phyloP scores from a whole-genome alignment of 2,113 vertebrate species.

The Nothobranchius kuhntae region DNA sequence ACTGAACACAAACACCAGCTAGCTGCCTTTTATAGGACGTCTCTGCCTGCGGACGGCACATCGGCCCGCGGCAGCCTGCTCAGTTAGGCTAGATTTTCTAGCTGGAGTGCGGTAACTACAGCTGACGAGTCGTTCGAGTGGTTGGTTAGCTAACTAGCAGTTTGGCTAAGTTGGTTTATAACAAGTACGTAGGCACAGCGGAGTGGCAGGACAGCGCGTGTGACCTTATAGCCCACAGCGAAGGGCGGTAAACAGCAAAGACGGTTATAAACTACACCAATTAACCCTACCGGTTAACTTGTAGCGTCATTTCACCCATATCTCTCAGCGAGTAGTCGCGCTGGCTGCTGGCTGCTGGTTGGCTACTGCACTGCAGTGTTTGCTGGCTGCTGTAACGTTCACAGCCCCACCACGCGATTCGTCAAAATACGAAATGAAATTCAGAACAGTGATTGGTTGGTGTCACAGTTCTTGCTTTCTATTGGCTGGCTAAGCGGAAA shows the following conservation, averaged over 20 bases:
- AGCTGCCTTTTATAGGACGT: conserved; percentile 20
- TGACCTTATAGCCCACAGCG: not conserved
- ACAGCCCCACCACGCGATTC: conserved; percentile 18
- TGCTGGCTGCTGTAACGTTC: conserved; percentile 37
- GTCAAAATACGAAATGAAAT: conserved; percentile 17
- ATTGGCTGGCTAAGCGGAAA: conserved; percentile 48
- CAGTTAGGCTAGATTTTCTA: not conserved
- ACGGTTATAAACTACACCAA: rapidly evolving
- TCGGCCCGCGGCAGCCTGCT: conserved; percentile 5
- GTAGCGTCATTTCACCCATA: conserved; percentile 67
- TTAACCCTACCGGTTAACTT: conserved; percentile 64
- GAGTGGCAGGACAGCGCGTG: not conserved
- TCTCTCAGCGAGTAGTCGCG: conserved; percentile 31
- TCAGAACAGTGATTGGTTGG: conserved; percentile 57
- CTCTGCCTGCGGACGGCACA: conserved; percentile 2
- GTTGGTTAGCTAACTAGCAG: conserved; percentile 46
- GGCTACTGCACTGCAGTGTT: conserved; percentile 68
- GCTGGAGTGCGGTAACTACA: conserved; percentile 5
- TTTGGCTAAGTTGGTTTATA: conserved; percentile 52
- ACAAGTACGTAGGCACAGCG: conserved; percentile 35
- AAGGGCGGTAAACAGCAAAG: not conserved
- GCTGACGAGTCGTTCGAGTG: not conserved
- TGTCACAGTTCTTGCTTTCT: conserved; percentile 4
- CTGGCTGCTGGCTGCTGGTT: conserved; percentile 57
- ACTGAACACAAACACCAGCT: not conserved